Conservation (phyloP, 1,140 invertebrate genomes). For the Heterodera carotae region DNA sequence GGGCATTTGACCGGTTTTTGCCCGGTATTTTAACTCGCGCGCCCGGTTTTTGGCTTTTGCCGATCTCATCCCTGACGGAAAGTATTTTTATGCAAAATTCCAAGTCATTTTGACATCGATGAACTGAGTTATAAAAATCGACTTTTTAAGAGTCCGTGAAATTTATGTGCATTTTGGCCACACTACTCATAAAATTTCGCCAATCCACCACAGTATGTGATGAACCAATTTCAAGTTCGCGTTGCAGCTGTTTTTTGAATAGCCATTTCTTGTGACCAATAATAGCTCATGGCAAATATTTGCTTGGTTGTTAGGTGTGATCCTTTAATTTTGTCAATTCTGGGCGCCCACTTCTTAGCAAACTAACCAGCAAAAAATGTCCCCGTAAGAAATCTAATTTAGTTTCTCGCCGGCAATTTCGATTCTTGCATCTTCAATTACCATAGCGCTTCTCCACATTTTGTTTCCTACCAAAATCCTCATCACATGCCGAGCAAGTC, state of each 20-base stretch:
- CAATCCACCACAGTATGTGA: not conserved
- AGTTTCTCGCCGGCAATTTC: not conserved
- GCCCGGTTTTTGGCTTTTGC: no score
- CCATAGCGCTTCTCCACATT: not conserved
- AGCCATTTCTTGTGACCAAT: not conserved
- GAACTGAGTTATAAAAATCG: no score
- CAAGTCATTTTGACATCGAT: no score
- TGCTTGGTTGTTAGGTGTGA: not conserved
- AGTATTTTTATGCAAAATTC: no score
- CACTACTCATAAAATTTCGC: conserved; percentile 15
- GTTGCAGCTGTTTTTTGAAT: not conserved
- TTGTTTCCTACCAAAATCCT: not conserved
- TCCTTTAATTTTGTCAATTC: not conserved
- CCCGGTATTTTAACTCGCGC: no score
- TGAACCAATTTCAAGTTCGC: not conserved
- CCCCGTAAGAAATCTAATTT: not conserved
- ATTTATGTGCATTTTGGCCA: no score
- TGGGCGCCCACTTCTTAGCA: not conserved
- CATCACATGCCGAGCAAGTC: not conserved
- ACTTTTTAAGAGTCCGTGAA: no score
- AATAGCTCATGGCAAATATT: conserved; percentile 1
- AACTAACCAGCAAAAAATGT: conserved; percentile 1
- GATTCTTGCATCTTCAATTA: not conserved
- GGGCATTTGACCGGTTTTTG: no score
- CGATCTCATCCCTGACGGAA: no score